Percentiles rank a stretch among this genome's conserved stretches.
phyloP scores from a whole-genome alignment of 2,888 invertebrate genomes.

The Caenorhabditis becei region DNA sequence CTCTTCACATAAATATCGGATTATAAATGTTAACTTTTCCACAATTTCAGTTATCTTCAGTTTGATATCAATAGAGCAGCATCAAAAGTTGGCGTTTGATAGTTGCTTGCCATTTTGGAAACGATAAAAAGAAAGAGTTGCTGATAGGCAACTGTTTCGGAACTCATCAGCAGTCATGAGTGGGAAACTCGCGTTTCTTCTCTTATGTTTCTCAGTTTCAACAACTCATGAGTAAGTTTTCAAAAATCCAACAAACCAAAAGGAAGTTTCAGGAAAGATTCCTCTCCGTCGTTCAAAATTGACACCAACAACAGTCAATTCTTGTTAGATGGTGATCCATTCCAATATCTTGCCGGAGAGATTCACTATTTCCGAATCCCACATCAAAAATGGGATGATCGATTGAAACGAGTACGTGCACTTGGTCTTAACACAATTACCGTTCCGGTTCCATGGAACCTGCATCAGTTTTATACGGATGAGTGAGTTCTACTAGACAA shows the following conservation, averaged over 20 bases:
- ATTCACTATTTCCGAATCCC: conserved; percentile 92
- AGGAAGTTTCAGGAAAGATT: conserved; percentile 38
- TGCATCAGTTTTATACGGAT: conserved; percentile 56
- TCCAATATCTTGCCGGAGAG: conserved; percentile 83
- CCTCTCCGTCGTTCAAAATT: conserved; percentile 55
- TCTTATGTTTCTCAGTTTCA: conserved; percentile 3
- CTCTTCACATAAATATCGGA: too few species aligned
- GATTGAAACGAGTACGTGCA: conserved; percentile 86
- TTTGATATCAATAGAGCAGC: conserved; percentile 9
- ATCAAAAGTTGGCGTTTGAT: conserved; percentile 38
- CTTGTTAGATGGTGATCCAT: conserved; percentile 82
- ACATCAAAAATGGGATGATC: conserved; percentile 88
- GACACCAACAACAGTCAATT: conserved; percentile 41
- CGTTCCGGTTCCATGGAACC: conserved; percentile 57
- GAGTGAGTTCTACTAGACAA: conserved; percentile 16
- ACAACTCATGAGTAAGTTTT: conserved; percentile 24
- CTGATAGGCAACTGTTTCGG: conserved; percentile 42
- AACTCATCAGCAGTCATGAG: conserved; percentile 54
- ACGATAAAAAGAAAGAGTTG: conserved; percentile 5
- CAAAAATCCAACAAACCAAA: not conserved
- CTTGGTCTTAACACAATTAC: conserved; percentile 62
- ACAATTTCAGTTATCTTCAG: too few species aligned
- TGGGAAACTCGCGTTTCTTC: conserved; percentile 2
- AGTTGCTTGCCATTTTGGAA: not conserved
- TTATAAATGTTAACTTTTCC: too few species aligned